Conservation (phyloP, 2,113 vertebrate genomes). For the Daphoenositta chrysoptera region DNA sequence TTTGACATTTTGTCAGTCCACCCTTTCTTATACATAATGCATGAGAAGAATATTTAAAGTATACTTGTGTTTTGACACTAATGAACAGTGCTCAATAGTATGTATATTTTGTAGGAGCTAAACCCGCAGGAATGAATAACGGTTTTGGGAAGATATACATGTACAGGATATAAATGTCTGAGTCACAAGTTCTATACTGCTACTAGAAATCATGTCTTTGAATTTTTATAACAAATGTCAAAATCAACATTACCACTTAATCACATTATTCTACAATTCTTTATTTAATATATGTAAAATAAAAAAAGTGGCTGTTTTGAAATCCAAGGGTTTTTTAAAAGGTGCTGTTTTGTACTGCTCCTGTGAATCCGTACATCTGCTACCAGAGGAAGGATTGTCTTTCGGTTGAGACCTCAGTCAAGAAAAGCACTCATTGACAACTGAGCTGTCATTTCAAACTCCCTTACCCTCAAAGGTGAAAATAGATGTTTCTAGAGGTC, state of each 20-base stretch:
- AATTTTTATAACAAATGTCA: not conserved
- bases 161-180: not conserved
- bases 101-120: not conserved
- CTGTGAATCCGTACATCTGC: not conserved
- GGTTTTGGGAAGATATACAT: not conserved
- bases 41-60: not conserved
- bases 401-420: not conserved
- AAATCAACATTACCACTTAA: not conserved
- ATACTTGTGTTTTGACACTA: conserved; percentile 14
- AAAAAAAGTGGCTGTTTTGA: not conserved
- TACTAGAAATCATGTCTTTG: not conserved
- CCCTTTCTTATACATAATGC: not conserved
- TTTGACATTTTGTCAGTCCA: not conserved
- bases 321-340: not conserved
- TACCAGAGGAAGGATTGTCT: not conserved
- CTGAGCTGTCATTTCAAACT: not conserved
- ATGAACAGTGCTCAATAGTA: not conserved
- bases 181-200: not conserved
- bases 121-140: not conserved
- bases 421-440: not conserved
- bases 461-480: not conserved
- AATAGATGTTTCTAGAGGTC: not conserved
- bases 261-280: not conserved
- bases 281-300: not conserved
- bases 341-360: not conserved